Evolutionary conservation across 2,113 vertebrate genomes (phyloP), one percentile per base, ranked within the genome.

Genomic region (Ornithorhynchus anatinus): DNA sequence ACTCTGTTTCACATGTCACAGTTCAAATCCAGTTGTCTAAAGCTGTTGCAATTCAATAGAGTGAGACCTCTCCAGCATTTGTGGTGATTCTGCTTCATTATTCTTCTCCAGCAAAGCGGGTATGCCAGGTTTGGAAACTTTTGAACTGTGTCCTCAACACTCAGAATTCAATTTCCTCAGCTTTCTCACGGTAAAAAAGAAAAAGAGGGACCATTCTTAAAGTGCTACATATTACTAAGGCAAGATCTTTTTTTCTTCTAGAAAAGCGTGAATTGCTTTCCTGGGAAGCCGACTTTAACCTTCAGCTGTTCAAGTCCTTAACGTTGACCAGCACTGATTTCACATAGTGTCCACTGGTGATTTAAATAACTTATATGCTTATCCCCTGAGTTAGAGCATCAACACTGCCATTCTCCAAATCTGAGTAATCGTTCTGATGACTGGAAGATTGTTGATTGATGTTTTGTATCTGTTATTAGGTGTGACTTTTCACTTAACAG

Each of bases 81-180:
- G 11, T 47, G 20, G 76, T 56, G n/a, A 65, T 75, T 75, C 68
- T 60, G 81, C 83, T 83, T 89, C 87, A 85, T 91, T 90, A 89
- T 88, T 86, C 84, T 86, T 81, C 56, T 66, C 69, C 87, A 75
- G 74, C 74, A 83, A 89, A 88, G 82, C 66, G 80, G 85, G 73
- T 75, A 65, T 2, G 23, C 73, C 81, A 59, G 77, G 73, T 80
- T 89, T 84, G 81, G 77, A 68, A 89, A 88, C 77, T 85, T 81
- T 81, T 89, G 88, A 92, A 90, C 89, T 91, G 84, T 90, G 86
- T 91, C 88, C 67, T 89, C 85, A 54, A 63, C 75, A 72, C 69
- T 87, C 76, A 79, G 84, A 91, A 91, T 88, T 84, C 87, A 89
- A 92, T 92, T 90, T 93, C 86, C 79, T 76, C 79, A 82, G 10